These are phyloP conservation scores for Gadopsis bispinosus DNA, from an alignment of 2,797 vertebrate species.

Conservation along the genomic window DNA sequence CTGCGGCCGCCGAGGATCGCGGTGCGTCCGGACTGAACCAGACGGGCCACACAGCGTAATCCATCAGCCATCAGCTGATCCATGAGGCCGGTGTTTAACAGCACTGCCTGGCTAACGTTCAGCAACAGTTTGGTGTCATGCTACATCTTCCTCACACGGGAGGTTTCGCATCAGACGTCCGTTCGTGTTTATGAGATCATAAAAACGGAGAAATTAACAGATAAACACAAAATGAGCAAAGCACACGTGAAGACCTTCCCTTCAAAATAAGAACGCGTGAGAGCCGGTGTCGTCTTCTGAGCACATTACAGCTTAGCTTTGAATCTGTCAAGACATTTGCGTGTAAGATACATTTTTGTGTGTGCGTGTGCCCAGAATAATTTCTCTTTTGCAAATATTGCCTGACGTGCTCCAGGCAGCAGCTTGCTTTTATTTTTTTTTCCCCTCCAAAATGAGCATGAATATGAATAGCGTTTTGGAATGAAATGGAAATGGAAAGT, in stretches of 20 bases:
- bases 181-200: not conserved
- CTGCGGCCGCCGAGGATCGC: not conserved
- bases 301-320: not conserved
- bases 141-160: not conserved
- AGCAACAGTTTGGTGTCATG: not conserved
- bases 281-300: not conserved
- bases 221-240: not conserved
- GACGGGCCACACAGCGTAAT: not conserved
- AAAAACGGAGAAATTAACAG: not conserved
- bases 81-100: not conserved
- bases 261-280: not conserved
- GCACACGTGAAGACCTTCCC: not conserved
- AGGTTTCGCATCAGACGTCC: not conserved
- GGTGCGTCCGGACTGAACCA: conserved; percentile 8
- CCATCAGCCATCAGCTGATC: not conserved
- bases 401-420: conserved; percentile 28
- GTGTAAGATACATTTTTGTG: conserved; percentile 6
- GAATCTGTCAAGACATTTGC: conserved; percentile 17
- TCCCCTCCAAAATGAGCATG: conserved; percentile 19
- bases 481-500: conserved; percentile 51
- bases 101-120: not conserved
- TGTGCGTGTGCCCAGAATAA: not conserved
- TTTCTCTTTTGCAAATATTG: conserved; percentile 47
- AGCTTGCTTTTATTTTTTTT: not conserved
- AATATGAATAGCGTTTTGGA: conserved; percentile 44